A percentile compares a stretch with the other conserved stretches of the same genome.
phyloP scores from a whole-genome alignment of 1,140 invertebrate species.

The Trialeurodes vaporariorum region DNA sequence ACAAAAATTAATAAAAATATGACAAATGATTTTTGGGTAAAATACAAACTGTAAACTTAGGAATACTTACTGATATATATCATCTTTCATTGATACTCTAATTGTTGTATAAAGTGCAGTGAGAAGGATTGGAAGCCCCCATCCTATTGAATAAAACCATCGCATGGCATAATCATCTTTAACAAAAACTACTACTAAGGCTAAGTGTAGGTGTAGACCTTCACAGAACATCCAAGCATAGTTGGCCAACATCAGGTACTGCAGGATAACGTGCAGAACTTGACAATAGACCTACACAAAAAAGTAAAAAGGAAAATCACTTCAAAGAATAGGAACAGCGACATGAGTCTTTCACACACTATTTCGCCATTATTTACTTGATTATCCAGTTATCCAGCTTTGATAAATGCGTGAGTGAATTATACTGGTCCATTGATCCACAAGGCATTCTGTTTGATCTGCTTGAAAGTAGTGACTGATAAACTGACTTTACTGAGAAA shows the following conservation, averaged over 20 bases:
- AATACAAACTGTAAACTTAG: no score
- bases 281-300: slow-evolving; percentile 39
- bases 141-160: slow-evolving; percentile 44
- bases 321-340: not conserved
- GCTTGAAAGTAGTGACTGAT: no score
- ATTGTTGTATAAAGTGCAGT: slow-evolving; percentile 33
- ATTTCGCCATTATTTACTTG: no score
- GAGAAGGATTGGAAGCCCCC: slow-evolving; percentile 36
- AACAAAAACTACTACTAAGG: slow-evolving; percentile 45
- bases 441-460: no score
- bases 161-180: slow-evolving; percentile 40
- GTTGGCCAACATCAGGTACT: slow-evolving; percentile 46
- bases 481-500: no score
- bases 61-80: slow-evolving; percentile 29
- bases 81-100: slow-evolving; percentile 25
- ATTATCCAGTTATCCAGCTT: no score
- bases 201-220: slow-evolving; percentile 45
- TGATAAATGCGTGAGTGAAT: no score
- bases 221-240: slow-evolving; percentile 48
- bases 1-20: no score
- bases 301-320: slow-evolving; percentile 11
- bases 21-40: no score
- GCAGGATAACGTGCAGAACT: slow-evolving; percentile 41
- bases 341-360: no score
- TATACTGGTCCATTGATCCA: no score